Base-by-base conservation (phyloP, 2,113 vertebrate genomes). In the Petromus typicus region DNA sequence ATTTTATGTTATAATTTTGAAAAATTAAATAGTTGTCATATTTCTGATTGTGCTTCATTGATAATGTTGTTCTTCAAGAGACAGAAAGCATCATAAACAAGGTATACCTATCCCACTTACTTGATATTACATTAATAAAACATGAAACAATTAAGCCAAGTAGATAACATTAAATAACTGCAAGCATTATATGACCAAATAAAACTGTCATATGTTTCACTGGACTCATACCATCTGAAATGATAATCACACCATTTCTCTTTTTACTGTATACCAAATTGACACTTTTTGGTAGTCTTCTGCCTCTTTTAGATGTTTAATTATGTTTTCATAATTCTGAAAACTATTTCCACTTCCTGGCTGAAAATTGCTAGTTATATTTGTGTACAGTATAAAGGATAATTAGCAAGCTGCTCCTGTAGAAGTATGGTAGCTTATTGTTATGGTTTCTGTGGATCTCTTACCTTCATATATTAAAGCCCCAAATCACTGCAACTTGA, bases 261-360 rank as follows among this genome's bases (percentile, higher is more conserved):
- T 45, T 45, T 54, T 79, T 2, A 57, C 14, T 71, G 8, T 14
- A 34, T 83, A 80, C 32, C 45, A 32, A 32, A 59, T 71, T 94
- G 5, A 17, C 13, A 9, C 3, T 17, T 2, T 45, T 69, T 25
- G 4, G 25, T 40, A 16, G 1, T 34, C 4, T 82, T 1, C 2
- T 61, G 48, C 40, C 48, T 57, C 10, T 56, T 71, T 86, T 64
- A 40, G 8, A 32, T 34, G 63, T 14, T 51, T 34, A 37, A 3
- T 91, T 90, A 5, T 0, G 0, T 57, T 25, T 80, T 76, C 23
- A 85, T 22, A 86, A 73, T 81, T 8, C 5, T 66, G 7, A 64
- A 89, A 6, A 54, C 10, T 32, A 5, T 48, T 16, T 79, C 20
- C 12, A 5, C 5, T 0, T 82, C 23, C 12, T 12, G 17, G 4